Percentiles rank a stretch among this genome's conserved stretches.
Evolutionary conservation across 2,797 vertebrate species (phyloP).

Genomic region (Eulemur mongoz): DNA sequence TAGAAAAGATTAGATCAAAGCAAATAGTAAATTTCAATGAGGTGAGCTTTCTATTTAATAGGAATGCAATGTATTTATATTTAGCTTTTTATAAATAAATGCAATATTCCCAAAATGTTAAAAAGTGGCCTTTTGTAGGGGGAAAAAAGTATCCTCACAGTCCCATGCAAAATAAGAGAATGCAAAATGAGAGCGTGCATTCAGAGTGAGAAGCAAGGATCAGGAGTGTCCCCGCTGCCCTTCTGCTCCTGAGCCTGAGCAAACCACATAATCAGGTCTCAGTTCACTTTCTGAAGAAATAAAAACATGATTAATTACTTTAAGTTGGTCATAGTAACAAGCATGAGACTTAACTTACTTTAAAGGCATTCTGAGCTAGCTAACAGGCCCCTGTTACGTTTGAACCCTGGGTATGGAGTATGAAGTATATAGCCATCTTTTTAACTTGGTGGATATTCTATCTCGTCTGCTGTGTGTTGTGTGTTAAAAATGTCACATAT

Average conservation of each 20-base stretch:
- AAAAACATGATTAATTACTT: neutral
- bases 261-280: neutral
- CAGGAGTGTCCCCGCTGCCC: neutral
- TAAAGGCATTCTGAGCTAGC: neutral
- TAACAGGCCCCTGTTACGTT: neutral
- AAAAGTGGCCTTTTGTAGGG: constrained; percentile 1
- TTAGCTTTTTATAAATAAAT: constrained; percentile 75
- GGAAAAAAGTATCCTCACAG: neutral
- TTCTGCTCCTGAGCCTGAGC: neutral
- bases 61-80: constrained; percentile 55
- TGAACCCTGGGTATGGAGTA: neutral
- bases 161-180: neutral
- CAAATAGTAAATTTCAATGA: constrained; percentile 76
- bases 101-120: constrained; percentile 50
- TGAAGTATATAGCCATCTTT: constrained; percentile 30
- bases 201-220: neutral
- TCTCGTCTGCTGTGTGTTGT: constrained; percentile 61
- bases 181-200: neutral
- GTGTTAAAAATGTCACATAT: constrained; percentile 64
- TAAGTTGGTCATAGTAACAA: neutral
- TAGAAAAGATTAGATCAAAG: constrained; percentile 78
- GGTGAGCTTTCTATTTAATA: constrained; percentile 65
- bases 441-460: constrained; percentile 50
- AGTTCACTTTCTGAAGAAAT: constrained; percentile 34
- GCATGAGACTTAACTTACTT: neutral